A percentile compares a stretch with the other conserved stretches of the same genome.
Conservation (phyloP, 2,797 vertebrate species). For the Premnoplex brunnescens region DNA sequence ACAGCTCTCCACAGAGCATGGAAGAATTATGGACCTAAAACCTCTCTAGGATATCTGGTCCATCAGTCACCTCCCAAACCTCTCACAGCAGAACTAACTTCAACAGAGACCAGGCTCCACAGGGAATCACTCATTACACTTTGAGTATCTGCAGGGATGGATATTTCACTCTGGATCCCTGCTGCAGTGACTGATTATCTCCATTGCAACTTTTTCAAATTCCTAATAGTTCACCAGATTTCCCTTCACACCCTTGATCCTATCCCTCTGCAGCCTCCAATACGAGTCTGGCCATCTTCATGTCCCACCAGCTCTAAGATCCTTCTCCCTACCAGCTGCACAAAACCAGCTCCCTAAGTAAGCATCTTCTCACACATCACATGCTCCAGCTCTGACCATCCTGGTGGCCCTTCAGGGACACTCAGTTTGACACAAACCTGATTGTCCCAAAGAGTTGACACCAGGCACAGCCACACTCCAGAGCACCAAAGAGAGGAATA, state of each 20-base stretch:
- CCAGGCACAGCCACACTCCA: not conserved
- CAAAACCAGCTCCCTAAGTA: not conserved
- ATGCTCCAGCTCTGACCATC: not conserved
- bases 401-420: not conserved
- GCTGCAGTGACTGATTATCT: not conserved
- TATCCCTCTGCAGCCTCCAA: rapidly evolving
- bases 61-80: not conserved
- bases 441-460: not conserved
- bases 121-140: not conserved
- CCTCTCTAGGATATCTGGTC: not conserved
- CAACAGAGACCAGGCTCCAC: not conserved
- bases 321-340: not conserved
- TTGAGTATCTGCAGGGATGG: not conserved
- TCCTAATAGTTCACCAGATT: not conserved
- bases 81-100: not conserved
- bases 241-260: not conserved
- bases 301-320: not conserved
- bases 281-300: not conserved
- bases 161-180: not conserved
- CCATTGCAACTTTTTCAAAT: not conserved
- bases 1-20: rapidly evolving
- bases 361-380: not conserved
- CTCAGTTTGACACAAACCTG: not conserved
- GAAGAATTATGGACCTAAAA: not conserved
- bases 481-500: not conserved